Conservation (phyloP, 2,113 vertebrate genomes). For the Muntiacus muntjak region DNA sequence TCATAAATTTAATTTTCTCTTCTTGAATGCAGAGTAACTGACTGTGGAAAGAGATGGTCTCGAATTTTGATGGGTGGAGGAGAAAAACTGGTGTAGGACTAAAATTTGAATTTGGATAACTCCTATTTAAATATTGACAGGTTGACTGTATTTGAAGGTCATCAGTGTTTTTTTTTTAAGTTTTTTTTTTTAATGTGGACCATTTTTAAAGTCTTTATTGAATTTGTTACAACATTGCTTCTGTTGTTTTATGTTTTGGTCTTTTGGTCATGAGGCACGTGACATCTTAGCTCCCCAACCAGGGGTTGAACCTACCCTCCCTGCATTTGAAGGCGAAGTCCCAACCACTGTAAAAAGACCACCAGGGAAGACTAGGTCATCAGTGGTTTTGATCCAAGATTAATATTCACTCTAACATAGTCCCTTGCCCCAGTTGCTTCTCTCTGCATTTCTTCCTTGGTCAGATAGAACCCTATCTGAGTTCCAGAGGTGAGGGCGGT, state of each 20-base stretch:
- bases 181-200: not conserved
- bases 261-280: not conserved
- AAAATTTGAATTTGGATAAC: slow-evolving; percentile 28
- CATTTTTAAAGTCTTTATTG: not conserved
- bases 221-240: not conserved
- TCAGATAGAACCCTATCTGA: not conserved
- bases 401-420: not conserved
- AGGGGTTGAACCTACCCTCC: not conserved
- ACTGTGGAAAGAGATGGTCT: not conserved
- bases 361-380: not conserved
- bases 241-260: not conserved
- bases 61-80: slow-evolving; percentile 23
- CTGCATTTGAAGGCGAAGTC: not conserved
- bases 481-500: not conserved
- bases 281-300: not conserved
- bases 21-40: slow-evolving; percentile 40
- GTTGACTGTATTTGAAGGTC: not conserved
- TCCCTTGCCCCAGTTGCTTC: not conserved
- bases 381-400: not conserved
- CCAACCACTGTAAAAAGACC: not conserved
- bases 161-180: not conserved
- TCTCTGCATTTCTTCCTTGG: not conserved
- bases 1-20: slow-evolving; percentile 52
- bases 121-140: not conserved
- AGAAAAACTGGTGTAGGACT: slow-evolving; percentile 21